These are phyloP conservation scores for Eriocheir sinensis DNA, from an alignment of 1,140 invertebrate species.

Conservation along the genomic window DNA sequence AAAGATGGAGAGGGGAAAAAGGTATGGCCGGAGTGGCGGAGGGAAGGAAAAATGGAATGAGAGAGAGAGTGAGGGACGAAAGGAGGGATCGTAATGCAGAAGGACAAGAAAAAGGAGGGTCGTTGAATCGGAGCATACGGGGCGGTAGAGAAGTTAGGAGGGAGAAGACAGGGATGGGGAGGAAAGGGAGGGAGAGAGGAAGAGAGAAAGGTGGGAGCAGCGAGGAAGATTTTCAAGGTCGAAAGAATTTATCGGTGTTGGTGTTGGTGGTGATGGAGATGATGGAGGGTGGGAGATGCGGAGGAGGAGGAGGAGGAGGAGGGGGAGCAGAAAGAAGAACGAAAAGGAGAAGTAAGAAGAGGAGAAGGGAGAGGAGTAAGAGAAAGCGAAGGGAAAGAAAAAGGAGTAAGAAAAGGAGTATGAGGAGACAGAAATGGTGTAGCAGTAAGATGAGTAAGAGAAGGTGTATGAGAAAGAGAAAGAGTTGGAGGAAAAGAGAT, in stretches of 20 bases:
- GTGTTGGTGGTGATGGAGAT: background rate
- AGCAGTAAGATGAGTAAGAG: slow-evolving; percentile 2
- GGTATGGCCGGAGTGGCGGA: background rate
- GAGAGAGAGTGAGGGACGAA: background rate
- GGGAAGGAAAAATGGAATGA: background rate
- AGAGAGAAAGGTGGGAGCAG: no score
- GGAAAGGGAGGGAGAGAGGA: no score
- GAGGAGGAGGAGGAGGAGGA: background rate
- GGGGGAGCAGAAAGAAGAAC: background rate
- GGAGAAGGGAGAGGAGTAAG: background rate
- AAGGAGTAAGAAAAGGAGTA: background rate
- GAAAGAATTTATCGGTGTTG: background rate
- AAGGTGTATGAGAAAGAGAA: background rate
- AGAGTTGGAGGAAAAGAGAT: background rate
- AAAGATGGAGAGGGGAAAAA: background rate
- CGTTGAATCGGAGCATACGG: no score
- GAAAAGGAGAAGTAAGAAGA: background rate
- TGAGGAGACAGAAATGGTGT: background rate
- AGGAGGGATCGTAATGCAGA: background rate
- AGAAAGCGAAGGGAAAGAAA: no score
- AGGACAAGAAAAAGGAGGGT: background rate
- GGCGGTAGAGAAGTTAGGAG: no score
- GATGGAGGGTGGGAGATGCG: background rate
- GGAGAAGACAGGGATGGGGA: no score
- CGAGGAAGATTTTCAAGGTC: background rate